Conservation (phyloP, 2,113 vertebrate genomes). For the Crotalus helleri region DNA sequence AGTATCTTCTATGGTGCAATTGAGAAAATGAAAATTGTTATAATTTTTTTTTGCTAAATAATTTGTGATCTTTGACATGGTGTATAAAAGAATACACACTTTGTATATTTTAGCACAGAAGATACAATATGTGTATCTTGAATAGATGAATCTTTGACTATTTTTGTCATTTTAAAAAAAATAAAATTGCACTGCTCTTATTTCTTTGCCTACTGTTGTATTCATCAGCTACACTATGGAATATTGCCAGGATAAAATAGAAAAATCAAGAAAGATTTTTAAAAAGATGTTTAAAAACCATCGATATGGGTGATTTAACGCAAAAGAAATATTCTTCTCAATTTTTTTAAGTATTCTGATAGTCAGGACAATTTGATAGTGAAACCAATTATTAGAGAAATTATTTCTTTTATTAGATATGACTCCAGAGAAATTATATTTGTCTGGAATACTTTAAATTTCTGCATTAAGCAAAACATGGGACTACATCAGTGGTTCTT, state of each 20-base stretch:
- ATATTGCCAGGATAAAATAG: background rate
- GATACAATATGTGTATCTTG: background rate
- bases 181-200: background rate
- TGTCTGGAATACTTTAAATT: background rate
- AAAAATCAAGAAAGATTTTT: background rate
- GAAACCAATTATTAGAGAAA: background rate
- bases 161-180: background rate
- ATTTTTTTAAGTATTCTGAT: background rate
- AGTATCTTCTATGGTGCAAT: background rate
- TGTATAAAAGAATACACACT: background rate
- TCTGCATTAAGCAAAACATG: background rate
- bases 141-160: background rate
- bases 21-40: background rate
- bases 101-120: background rate
- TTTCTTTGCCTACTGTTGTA: background rate
- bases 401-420: background rate
- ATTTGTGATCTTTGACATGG: background rate
- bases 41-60: background rate
- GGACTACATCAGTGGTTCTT: background rate
- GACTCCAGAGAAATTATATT: background rate
- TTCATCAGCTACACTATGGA: background rate
- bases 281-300: background rate
- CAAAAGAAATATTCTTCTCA: background rate
- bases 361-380: background rate
- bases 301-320: background rate